Base-by-base conservation (phyloP, 2,797 vertebrate genomes). In the Sphaeramia orbicularis region DNA sequence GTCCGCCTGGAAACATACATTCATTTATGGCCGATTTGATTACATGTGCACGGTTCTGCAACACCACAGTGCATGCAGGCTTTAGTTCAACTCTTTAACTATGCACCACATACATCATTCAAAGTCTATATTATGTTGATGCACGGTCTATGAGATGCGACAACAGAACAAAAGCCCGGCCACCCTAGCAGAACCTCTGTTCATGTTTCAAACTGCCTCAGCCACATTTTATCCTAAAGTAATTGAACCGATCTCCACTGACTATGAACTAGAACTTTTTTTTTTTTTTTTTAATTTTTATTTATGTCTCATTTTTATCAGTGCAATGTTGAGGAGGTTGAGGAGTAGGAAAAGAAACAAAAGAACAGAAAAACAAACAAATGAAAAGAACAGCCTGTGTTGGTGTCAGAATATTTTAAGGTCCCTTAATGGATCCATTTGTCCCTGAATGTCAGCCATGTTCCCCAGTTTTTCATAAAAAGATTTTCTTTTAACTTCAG, bases 141-240 rank as follows among this genome's bases (percentile, higher is more conserved):
- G 73, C 71, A 81, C 42, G 78, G 74, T 81, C 84, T 81, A 52
- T 21, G 48, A 71, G 78, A 85, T 40, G 48, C 64, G 69, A 15
- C 71, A 18, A 32, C 1, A 41, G 63, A 81, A 81, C 80, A 81
- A 83, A 81, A 74, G 74, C 74, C 54, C 79, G 76, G 64, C 85
- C 85, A 86, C 78, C 82, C 72, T 40, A 70, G 83, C 57, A 51
- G 77, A 57, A 10, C 11, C 52, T 74, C 71, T 79, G 70, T 71
- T 70, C 80, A 66, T 53, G 60, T 67, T 81, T 61, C 15, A 18
- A 14, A 4, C 62, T 12, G 54, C 48, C 35, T 41, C 60, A 41
- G 50, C 71, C 55, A 69, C 40, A 32, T 11, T 61, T 53, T 55
- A 27, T 14, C 18, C 32, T 52, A 40, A 43, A 66, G 40, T 55